phyloP scores from a whole-genome alignment of 2,113 vertebrate genomes.

The Pithys albifrons region DNA sequence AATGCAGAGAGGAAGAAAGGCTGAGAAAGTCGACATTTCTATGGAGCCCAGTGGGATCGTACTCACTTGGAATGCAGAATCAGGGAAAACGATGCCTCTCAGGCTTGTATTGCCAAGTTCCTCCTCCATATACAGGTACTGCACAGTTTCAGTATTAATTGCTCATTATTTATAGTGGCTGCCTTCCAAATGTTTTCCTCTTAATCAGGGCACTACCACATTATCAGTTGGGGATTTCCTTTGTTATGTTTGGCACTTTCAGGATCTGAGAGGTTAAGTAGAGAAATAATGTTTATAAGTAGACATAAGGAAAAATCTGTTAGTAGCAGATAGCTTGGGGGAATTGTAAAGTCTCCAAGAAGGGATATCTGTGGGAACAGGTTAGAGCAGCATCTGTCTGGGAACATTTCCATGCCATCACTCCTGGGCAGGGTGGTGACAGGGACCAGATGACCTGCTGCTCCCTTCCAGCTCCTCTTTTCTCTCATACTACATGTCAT shows the following conservation, averaged over 20 bases:
- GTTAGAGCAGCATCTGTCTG: neutral
- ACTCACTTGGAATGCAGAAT: neutral
- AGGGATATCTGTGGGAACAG: neutral
- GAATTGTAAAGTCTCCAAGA: neutral
- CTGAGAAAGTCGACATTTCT: neutral
- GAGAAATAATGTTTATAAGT: neutral
- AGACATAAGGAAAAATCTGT: neutral
- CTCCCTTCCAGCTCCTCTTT: neutral
- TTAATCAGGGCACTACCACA: neutral
- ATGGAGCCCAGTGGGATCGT: rapidly evolving
- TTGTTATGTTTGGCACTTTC: neutral
- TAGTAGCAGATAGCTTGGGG: neutral
- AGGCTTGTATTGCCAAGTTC: neutral
- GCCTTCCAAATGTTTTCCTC: neutral
- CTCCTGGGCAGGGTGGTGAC: neutral
- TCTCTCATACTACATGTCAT: rapidly evolving
- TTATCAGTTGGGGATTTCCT: neutral
- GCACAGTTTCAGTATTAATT: neutral
- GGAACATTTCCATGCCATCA: neutral
- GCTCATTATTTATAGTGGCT: neutral
- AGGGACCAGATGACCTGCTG: neutral
- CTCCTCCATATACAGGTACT: neutral
- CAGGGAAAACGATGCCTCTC: neutral
- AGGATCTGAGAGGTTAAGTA: neutral
- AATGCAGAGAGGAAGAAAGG: neutral